Percentiles rank a stretch among this genome's conserved stretches.
Evolutionary conservation across 2,113 vertebrate genomes (phyloP).

Genomic region (Microcebus murinus): DNA sequence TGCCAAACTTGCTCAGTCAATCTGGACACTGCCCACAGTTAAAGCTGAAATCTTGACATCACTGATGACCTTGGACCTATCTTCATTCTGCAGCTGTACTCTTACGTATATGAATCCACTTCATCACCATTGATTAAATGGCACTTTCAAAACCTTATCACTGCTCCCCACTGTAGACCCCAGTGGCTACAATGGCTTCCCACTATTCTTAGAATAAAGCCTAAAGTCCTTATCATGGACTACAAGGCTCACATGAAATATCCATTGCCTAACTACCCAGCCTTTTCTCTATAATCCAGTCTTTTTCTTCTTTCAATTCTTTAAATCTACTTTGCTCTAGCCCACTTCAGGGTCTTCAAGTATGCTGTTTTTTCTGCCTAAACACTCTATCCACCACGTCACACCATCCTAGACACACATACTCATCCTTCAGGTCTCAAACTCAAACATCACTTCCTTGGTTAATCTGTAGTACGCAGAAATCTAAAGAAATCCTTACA

Average conservation of each 20-base stretch:
- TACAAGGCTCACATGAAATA: neutral
- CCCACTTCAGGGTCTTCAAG: neutral
- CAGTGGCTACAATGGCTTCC: neutral
- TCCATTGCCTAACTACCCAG: neutral
- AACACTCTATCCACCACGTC: neutral
- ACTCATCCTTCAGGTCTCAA: neutral
- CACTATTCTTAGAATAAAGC: slow-evolving; percentile 12
- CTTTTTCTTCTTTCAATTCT: slow-evolving; percentile 32
- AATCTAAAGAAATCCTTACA: neutral
- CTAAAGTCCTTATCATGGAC: neutral
- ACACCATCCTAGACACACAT: neutral
- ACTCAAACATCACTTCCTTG: slow-evolving; percentile 12
- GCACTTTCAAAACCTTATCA: slow-evolving; percentile 47
- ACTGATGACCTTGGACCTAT: too few species aligned
- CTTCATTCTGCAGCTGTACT: too few species aligned
- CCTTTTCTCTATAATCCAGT: slow-evolving; percentile 35
- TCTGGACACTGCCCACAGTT: too few species aligned
- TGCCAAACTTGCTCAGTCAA: too few species aligned
- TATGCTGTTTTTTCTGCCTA: neutral
- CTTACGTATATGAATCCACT: too few species aligned
- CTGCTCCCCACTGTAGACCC: neutral
- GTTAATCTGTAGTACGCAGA: neutral
- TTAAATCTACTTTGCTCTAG: neutral
- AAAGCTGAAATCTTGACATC: too few species aligned
- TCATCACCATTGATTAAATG: too few species aligned